Base-by-base conservation (phyloP, 2,888 invertebrate genomes). In the Galeruca laticollis region DNA sequence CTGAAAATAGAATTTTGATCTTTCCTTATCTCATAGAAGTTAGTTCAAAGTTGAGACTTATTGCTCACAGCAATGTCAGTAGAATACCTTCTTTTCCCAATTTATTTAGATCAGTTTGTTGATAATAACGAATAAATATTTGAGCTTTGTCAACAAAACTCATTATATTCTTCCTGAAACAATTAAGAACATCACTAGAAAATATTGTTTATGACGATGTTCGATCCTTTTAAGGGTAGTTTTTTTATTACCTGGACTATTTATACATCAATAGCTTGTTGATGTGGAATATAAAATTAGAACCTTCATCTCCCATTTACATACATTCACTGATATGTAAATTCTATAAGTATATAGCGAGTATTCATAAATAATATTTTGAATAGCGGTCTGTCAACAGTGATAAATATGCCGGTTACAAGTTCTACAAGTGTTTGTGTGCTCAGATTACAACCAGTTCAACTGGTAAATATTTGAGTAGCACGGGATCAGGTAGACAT, bases 381-480 rank as follows among this genome's bases (percentile, higher is more conserved):
- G 75, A 76, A 78, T 78, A 72, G 72, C 73, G 70, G 75, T 75
- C 77, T 76, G 79, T 78, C 79, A 78, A 76, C 79, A 76, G 73
- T 76, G 76, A 78, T 78, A 78, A 79, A 79, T 78, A 66, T 60
- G 43, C 66, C 66, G 51, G 59, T 59, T 66, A 66, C 66, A 60
- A 66, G 35, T 72, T 63, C 67, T 76, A 77, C 79, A 78, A 80
- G 78, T 78, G 79, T 78, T 79, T 74, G 70, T 70, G 70, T 75
- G 76, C 73, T 79, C 77, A 75, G 77, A 78, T 78, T 78, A 78
- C 78, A 78, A 75, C 76, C 77, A 77, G 78, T 76, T 71, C 73
- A 70, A 71, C 74, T 71, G 70, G 79, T 78, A 79, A 79, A 80
- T 77, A 78, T 80, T 78, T 79, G 73, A 75, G 73, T 74, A 72